A percentile compares a stretch with the other conserved stretches of the same genome.
Conservation (phyloP, 2,888 invertebrate species). For the Melanchra persicariae region DNA sequence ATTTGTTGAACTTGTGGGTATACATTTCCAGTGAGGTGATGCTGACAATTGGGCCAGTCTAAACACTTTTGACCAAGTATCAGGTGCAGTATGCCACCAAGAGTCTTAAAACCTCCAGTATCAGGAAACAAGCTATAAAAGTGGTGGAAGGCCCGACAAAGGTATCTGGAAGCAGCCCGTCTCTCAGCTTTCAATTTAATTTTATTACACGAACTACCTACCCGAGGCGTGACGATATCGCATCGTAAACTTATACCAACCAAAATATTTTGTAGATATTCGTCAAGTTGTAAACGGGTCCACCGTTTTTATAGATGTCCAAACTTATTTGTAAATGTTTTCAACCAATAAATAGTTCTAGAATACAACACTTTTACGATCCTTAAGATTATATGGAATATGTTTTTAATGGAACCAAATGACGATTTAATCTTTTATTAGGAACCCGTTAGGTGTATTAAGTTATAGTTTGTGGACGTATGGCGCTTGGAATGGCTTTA, state of each 20-base stretch:
- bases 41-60: conserved; percentile 60
- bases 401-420: conserved; percentile 73
- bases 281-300: conserved; percentile 79
- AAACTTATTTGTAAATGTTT: conserved; percentile 81
- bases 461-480: conserved; percentile 55
- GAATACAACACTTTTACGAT: conserved; percentile 73
- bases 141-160: conserved; percentile 60
- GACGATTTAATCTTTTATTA: conserved; percentile 71
- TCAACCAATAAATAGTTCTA: conserved; percentile 71
- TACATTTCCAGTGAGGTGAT: background rate
- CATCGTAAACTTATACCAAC: conserved; percentile 67
- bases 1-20: conserved; percentile 60
- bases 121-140: conserved; percentile 64
- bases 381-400: conserved; percentile 68
- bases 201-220: conserved; percentile 66
- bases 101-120: conserved; percentile 39
- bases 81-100: conserved; percentile 38
- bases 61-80: conserved; percentile 63
- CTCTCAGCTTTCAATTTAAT: conserved; percentile 65
- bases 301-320: conserved; percentile 78
- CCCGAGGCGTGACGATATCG: conserved; percentile 64
- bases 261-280: conserved; percentile 72
- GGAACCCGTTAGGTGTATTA: conserved; percentile 64
- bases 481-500: conserved; percentile 59
- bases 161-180: conserved; percentile 62